Conservation (phyloP, 1,140 invertebrate species). For the Aphaenogaster ashmeadi region DNA sequence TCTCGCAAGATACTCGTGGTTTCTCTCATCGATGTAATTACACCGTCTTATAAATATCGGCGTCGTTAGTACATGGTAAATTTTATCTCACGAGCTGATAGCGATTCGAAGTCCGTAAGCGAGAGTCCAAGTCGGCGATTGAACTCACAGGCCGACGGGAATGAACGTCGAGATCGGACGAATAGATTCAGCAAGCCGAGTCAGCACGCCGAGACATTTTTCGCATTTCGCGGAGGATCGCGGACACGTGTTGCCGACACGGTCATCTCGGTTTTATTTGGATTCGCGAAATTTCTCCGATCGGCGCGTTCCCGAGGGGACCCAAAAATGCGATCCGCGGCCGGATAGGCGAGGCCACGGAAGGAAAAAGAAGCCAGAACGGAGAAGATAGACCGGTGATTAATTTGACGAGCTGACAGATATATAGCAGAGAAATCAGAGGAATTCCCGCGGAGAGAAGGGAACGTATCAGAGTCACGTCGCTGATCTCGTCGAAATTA, state of each 20-base stretch:
- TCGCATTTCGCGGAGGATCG: constrained; percentile 69
- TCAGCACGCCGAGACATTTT: constrained; percentile 68
- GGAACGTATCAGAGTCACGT: constrained; percentile 6
- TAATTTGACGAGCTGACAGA: constrained; percentile 63
- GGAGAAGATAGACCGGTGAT: constrained; percentile 44
- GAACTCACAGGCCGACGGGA: background rate
- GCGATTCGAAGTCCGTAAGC: background rate
- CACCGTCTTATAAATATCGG: constrained; percentile 16
- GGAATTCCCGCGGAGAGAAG: constrained; percentile 17
- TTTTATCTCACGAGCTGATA: constrained; percentile 36
- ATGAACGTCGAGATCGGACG: constrained; percentile 61
- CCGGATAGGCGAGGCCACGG: constrained; percentile 30
- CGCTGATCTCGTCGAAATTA: constrained; percentile 1
- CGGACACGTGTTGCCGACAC: constrained; percentile 71
- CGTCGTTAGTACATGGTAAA: background rate
- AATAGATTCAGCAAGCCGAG: constrained; percentile 59
- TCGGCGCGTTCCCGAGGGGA: constrained; percentile 32
- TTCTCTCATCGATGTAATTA: background rate
- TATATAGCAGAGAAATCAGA: constrained; percentile 57
- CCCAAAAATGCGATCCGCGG: constrained; percentile 58
- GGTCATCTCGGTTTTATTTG: constrained; percentile 68
- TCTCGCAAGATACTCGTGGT: background rate
- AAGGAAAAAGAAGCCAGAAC: background rate
- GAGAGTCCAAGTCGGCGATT: background rate
- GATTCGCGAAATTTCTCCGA: constrained; percentile 71